Evolutionary conservation across 2,888 invertebrate species (phyloP), one percentile per base, ranked within the genome.

Genomic region (Glyphotaelius pellucidus): DNA sequence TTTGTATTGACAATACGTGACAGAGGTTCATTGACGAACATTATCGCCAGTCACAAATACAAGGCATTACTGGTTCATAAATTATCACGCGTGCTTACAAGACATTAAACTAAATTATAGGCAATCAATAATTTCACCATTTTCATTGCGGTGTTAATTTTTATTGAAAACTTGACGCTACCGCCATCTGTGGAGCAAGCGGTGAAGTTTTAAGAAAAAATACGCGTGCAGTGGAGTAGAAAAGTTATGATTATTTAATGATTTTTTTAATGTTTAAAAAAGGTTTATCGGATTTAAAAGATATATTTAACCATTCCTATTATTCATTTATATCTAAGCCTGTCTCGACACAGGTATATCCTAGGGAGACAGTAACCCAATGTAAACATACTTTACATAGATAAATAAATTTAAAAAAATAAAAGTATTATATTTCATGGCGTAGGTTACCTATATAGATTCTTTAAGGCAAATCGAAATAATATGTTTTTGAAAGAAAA

Each of bases 181-280:
- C 90, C 91, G 92, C 91, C 90, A 92, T 92, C 92, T 92, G 80
- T 91, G 91, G 47, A 90, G 87, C 81, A 30, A 31, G 42, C 83
- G 47, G 89, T 90, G 84, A 92, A 92, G 91, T 91, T 91, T 89
- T 90, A 91, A 38, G 90, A 87, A 80, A 90, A 85, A 88, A 31
- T 86, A 67, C 67, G 42, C 30, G 32, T 2, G 80, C 92, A 92
- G 88, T 92, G 91, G 90, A 85, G 92, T 90, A 79, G 84, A 88
- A 84, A 90, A 35, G 47, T 42, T 9, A 30, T n/a, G n/a, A 67
- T 25, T n/a, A 30, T 81, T 25, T 52, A 89, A 38, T 42, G 25
- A 30, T 1, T 38, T 84, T 80, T 38, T 30, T 32, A 30, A 9
- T 81, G 11, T 42, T 42, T 12, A 42, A 42, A 42, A 12, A 11